Evolutionary conservation across 1,140 invertebrate species (phyloP), one percentile per base, ranked within the genome.

Genomic region (Ganaspis sp.): DNA sequence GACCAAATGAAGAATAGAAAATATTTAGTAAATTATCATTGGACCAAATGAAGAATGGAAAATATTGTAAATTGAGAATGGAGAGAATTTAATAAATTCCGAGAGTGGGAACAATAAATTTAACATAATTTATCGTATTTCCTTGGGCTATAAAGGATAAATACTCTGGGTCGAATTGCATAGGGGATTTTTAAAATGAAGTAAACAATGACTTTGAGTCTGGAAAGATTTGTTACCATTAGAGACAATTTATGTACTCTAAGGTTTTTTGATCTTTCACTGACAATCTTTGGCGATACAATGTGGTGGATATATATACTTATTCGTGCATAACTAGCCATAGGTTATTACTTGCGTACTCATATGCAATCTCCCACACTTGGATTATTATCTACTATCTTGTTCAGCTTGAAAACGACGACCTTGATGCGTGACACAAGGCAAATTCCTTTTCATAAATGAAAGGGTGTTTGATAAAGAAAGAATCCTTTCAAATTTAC

Each of bases 351-450:
- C 54, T 12, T 26, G 54, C 17, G 5, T 26, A 12, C 21, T 11
- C 8, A 15, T 15, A 64, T 64, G 11, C 23, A 64, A 64, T 64
- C 54, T 26, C 54, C 54, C 54, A 64, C 54, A 64, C 54, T 64
- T 26, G 1, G 23, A 64, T 64, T 64, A 64, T 64, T 64, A 64
- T 64, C 54, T 64, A 64, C 8, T 64, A 64, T 64, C 54, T 64
- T 26, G 54, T 26, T 15, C 21, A 26, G 23, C 23, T 26, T 12
- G 15, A 12, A 5, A 64, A 0, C 11, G 11, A 64, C 54, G 54
- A 64, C 54, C 54, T 64, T 64, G 54, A 64, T 15, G 21, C 21
- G 23, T 64, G 23, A 64, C 21, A 64, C 21, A 26, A 64, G 54
- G 54, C 0, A 26, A 64, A 64, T 64, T 64, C 54, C 21, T 26